These are phyloP conservation scores for Callocephalon fimbriatum DNA, from an alignment of 2,113 vertebrate species.

Conservation along the genomic window DNA sequence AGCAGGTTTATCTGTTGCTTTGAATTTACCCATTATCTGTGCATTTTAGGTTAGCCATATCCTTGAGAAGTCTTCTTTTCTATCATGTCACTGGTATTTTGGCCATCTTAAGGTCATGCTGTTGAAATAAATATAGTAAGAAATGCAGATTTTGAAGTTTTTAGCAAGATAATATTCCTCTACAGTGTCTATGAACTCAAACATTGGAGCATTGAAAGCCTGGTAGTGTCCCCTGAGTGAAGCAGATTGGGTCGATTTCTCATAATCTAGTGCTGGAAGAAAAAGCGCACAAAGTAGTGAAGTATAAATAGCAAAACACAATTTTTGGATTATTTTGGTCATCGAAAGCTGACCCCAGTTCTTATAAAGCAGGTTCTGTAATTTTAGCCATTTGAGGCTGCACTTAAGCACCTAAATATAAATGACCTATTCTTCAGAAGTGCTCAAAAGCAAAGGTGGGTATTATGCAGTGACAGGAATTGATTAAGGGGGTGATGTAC, in stretches of 20 bases:
- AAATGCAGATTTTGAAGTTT: not conserved
- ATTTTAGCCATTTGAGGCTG: slow-evolving; percentile 20
- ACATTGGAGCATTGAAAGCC: accelerated
- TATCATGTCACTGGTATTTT: not conserved
- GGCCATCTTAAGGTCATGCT: not conserved
- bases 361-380: not conserved
- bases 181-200: not conserved
- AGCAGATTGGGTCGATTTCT: not conserved
- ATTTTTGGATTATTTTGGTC: slow-evolving; percentile 33
- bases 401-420: slow-evolving; percentile 37
- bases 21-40: not conserved
- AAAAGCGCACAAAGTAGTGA: not conserved
- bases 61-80: not conserved
- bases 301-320: slow-evolving; percentile 30
- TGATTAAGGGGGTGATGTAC: not conserved
- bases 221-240: not conserved
- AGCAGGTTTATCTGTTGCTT: not conserved
- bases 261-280: not conserved
- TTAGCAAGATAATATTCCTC: not conserved
- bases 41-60: not conserved
- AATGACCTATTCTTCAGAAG: slow-evolving; percentile 28
- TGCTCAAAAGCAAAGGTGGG: not conserved
- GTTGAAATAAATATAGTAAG: not conserved
- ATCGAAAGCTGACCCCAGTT: slow-evolving; percentile 17
- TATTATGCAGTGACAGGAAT: not conserved